These are phyloP conservation scores for Polyploca ridens DNA, from an alignment of 2,888 invertebrate genomes.

Conservation along the genomic window DNA sequence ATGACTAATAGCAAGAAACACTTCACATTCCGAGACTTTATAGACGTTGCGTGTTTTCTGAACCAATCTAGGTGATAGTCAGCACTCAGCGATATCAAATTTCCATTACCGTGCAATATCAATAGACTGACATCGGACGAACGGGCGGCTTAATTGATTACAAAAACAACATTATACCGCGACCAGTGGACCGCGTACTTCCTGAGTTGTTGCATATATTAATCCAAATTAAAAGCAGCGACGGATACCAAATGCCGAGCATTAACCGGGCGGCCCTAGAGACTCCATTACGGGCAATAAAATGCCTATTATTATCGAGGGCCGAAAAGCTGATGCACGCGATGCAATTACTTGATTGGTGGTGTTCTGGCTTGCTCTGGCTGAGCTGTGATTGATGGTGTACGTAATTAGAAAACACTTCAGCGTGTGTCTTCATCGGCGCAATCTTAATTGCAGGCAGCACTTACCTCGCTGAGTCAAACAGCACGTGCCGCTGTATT, in stretches of 20 bases:
- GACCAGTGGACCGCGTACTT: slow-evolving; percentile 51
- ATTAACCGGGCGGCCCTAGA: slow-evolving; percentile 79
- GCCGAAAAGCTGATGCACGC: slow-evolving; percentile 84
- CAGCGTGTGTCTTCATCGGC: slow-evolving; percentile 81
- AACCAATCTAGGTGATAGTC: slow-evolving; percentile 73
- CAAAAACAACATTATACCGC: slow-evolving; percentile 62
- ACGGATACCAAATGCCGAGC: slow-evolving; percentile 69
- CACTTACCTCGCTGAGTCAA: slow-evolving; percentile 81
- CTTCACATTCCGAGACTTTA: slow-evolving; percentile 47
- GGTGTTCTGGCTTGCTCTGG: slow-evolving; percentile 76
- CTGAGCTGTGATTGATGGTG: slow-evolving; percentile 79
- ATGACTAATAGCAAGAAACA: slow-evolving; percentile 66
- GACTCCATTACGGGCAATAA: slow-evolving; percentile 84
- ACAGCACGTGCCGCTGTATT: slow-evolving; percentile 66
- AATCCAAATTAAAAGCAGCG: slow-evolving; percentile 78
- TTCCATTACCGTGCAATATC: slow-evolving; percentile 64
- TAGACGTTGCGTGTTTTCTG: slow-evolving; percentile 64
- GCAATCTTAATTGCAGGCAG: slow-evolving; percentile 81
- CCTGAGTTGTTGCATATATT: slow-evolving; percentile 73
- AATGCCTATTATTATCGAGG: slow-evolving; percentile 85
- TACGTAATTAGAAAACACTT: slow-evolving; percentile 85
- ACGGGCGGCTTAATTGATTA: slow-evolving; percentile 75
- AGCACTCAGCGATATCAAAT: slow-evolving; percentile 72
- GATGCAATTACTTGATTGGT: slow-evolving; percentile 85
- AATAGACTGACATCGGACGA: slow-evolving; percentile 51